Evolutionary conservation across 92 coral and sea anemone species (phyloP).

Genomic region (Epizoanthus stellaris): DNA sequence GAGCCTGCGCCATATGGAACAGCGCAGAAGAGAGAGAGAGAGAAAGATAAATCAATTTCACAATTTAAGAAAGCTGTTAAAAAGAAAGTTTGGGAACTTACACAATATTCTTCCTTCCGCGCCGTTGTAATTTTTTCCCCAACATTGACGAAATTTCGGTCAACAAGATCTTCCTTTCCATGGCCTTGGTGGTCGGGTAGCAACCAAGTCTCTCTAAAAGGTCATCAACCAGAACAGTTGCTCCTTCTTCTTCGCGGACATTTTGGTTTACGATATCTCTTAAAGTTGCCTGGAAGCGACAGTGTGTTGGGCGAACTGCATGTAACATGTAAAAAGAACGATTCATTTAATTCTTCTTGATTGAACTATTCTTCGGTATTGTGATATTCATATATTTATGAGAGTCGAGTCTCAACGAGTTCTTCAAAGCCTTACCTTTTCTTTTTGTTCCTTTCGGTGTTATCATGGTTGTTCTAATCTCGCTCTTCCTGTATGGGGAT

Average conservation of each 20-base stretch:
- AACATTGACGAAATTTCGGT: conserved; percentile 4
- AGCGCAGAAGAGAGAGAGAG: too few species aligned
- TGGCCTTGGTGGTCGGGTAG: conserved; percentile 6
- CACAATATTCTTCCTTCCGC: background rate
- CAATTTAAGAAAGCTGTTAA: too few species aligned
- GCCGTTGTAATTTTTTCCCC: conserved; percentile 10
- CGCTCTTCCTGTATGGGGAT: background rate
- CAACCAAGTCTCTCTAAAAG: background rate
- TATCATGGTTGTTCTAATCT: background rate
- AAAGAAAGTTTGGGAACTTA: too few species aligned
- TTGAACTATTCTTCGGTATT: too few species aligned
- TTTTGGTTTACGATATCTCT: background rate
- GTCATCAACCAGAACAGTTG: conserved; percentile 1
- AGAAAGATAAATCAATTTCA: too few species aligned
- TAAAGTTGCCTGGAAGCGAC: background rate
- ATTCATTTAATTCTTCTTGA: too few species aligned
- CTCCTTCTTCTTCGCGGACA: conserved; percentile 7
- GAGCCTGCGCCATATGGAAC: too few species aligned
- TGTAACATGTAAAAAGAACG: background rate
- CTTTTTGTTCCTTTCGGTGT: conserved; percentile 11
- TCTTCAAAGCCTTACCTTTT: conserved; percentile 1
- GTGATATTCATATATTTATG: too few species aligned
- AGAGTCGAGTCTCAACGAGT: too few species aligned
- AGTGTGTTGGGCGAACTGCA: conserved; percentile 18
- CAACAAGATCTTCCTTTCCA: conserved; percentile 9